Evolutionary conservation across 2,888 invertebrate species (phyloP).

Genomic region (Melikaiella ostensackeni): DNA sequence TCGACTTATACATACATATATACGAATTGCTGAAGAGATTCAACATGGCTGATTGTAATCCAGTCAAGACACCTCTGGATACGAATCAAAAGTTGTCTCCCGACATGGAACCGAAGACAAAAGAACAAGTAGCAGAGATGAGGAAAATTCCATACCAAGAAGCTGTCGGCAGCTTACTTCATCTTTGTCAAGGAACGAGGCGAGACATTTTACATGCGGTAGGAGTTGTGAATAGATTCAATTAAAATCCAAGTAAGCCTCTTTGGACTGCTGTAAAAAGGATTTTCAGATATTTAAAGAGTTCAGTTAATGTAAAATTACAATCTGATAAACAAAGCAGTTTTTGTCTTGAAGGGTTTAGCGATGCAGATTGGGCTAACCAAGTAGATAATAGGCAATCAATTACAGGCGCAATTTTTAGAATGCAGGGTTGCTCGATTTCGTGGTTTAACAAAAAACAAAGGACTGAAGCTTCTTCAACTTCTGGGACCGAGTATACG

Average conservation of each 20-base stretch:
- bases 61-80: constrained; percentile 40
- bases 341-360: constrained; percentile 50
- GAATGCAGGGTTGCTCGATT: constrained; percentile 57
- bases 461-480: too few relatives aligned
- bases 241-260: constrained; percentile 31
- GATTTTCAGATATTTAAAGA: constrained; percentile 45
- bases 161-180: constrained; percentile 12
- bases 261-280: constrained; percentile 42
- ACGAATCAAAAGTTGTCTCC: constrained; percentile 36
- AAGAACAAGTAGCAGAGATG: constrained; percentile 29
- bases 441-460: too few relatives aligned
- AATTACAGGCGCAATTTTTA: constrained; percentile 61
- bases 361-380: constrained; percentile 58
- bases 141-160: constrained; percentile 30
- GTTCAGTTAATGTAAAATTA: constrained; percentile 34
- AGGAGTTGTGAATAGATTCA: constrained; percentile 40
- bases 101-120: neutral
- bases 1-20: constrained; percentile 51
- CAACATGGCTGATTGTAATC: constrained; percentile 41
- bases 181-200: constrained; percentile 11
- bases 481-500: too few relatives aligned
- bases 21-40: constrained; percentile 41
- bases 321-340: constrained; percentile 8
- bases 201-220: constrained; percentile 39
- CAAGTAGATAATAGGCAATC: constrained; percentile 57